Base-by-base conservation (phyloP, 2,888 invertebrate species). In the Artemia sp. region DNA sequence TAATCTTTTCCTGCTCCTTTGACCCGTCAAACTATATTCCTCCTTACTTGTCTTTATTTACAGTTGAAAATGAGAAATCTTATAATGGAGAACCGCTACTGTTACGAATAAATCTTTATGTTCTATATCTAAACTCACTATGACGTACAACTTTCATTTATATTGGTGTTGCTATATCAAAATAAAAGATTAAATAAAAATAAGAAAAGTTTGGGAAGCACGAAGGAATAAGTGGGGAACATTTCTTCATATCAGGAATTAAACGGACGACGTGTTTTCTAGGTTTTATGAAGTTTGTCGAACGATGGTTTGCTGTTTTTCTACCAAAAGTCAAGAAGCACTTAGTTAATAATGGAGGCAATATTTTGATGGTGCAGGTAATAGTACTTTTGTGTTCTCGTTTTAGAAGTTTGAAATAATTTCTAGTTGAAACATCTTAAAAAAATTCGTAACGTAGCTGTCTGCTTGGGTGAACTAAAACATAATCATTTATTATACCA, bases 301-400 rank as follows among this genome's bases (percentile, higher is more conserved):
- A 79, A 66, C 76, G 75, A 70, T 85, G 82, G 77, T 80, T 84
- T 69, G 77, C 78, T 66, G 76, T 79, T 11, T 73, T 85, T 2
- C 75, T 85, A 70, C 77, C 80, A 3, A 79, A 77, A 70, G 74
- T 85, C 1, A 76, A 79, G 14, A 81, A 81, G 4, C 77, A 81
- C 12, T 79, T 85, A 14, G 83, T 85, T 74, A 82, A 81, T 53
- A 88, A 88, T 75, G 90, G 91, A 0, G 92, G 92, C 0, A 89
- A 91, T 0, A 85, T 92, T 51, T 89, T 92, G 71, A 85, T 89
- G 82, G 86, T 92, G 66, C 92, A 92, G 82, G 87, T 89, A 77
- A 74, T 71, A 72, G 51, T 50, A 64, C n/a, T n/a, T 24, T 67
- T 11, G 38, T 9, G 51, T 38, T 6, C 38, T 38, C 6, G 38